Percentiles rank a stretch among this genome's conserved stretches.
Evolutionary conservation across 2,113 vertebrate species (phyloP).

Genomic region (Progne subis): DNA sequence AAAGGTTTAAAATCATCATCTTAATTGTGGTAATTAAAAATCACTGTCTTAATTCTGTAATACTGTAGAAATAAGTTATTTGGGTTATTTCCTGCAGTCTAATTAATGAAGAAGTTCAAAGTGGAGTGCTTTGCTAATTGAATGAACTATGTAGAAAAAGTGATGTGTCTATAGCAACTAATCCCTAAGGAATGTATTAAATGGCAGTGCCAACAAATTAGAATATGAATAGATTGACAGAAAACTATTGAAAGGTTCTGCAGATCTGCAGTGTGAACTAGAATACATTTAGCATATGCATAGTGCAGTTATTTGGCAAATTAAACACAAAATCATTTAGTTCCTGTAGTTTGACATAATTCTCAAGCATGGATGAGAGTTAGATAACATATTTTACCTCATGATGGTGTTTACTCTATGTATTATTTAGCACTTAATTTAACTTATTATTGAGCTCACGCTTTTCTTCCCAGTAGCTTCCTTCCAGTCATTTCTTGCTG

Average conservation of each 20-base stretch:
- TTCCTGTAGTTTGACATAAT: background rate
- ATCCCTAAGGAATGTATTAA: background rate
- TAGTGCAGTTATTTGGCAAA: background rate
- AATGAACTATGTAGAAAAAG: background rate
- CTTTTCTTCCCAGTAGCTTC: background rate
- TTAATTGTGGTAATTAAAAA: background rate
- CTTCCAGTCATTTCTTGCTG: background rate
- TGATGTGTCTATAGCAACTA: background rate
- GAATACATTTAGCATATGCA: background rate
- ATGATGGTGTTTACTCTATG: background rate
- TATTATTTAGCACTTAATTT: background rate
- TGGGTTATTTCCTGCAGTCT: background rate
- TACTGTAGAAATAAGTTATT: background rate
- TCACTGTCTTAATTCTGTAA: background rate
- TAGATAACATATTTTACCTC: background rate
- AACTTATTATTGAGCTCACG: background rate
- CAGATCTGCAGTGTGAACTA: background rate
- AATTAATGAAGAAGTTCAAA: background rate
- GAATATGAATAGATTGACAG: background rate
- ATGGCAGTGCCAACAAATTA: background rate
- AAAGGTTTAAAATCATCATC: background rate
- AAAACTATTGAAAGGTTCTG: background rate
- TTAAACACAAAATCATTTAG: background rate
- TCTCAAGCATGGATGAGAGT: background rate
- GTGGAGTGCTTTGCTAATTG: background rate